Evolutionary conservation across 2,888 invertebrate genomes (phyloP).

Genomic region (Phengaris alcon): DNA sequence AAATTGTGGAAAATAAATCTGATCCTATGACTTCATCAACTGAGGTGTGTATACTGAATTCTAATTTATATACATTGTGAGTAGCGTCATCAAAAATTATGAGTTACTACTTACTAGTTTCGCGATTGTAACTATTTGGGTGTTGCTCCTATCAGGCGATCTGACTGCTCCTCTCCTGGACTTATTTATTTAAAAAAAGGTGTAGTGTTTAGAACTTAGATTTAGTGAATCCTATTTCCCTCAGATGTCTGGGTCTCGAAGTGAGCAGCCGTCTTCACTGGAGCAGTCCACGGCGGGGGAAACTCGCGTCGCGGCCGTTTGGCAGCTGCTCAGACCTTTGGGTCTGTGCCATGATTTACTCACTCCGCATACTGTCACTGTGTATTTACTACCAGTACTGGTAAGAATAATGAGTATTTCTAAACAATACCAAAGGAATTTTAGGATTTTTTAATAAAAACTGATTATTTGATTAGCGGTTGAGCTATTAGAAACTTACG

Average conservation of each 20-base stretch:
- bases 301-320: constrained; percentile 67
- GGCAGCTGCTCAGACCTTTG: constrained; percentile 90
- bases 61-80: background rate
- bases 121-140: too few relatives aligned
- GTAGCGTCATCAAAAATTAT: background rate
- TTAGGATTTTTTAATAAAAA: too few relatives aligned
- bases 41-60: constrained; percentile 49
- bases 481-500: background rate
- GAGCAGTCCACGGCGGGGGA: constrained; percentile 66
- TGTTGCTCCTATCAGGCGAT: too few relatives aligned
- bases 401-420: constrained; percentile 71
- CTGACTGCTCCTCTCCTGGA: too few relatives aligned
- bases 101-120: background rate
- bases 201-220: background rate
- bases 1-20: constrained; percentile 57
- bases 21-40: constrained; percentile 49
- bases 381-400: constrained; percentile 94
- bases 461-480: too few relatives aligned
- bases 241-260: constrained; percentile 53
- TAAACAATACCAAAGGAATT: too few relatives aligned
- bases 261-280: constrained; percentile 64
- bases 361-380: constrained; percentile 92
- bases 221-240: background rate
- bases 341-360: constrained; percentile 95
- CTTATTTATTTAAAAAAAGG: background rate